Conservation (phyloP, 2,113 vertebrate genomes). For the Oxyura jamaicensis region DNA sequence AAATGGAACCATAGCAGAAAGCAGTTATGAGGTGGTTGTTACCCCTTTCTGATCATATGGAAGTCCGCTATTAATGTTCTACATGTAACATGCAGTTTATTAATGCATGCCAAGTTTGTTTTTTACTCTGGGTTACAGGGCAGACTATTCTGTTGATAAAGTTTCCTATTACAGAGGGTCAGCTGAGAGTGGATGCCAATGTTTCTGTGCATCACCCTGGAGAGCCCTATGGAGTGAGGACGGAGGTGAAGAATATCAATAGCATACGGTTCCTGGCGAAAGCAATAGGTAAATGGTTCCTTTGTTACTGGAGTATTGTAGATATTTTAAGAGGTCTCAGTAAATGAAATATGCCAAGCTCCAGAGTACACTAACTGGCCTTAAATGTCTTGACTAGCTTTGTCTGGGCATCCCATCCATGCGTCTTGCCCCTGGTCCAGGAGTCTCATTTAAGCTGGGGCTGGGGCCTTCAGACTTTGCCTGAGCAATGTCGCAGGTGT, state of each 20-base stretch:
- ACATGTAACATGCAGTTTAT: background rate
- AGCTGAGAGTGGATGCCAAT: conserved; percentile 96
- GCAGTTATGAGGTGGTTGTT: background rate
- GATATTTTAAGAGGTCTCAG: background rate
- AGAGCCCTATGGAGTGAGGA: conserved; percentile 87
- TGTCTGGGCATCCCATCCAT: background rate
- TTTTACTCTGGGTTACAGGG: background rate
- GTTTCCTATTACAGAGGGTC: conserved; percentile 84
- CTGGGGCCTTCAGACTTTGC: background rate
- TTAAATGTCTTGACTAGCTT: background rate
- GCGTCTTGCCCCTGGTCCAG: background rate
- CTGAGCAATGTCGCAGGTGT: background rate
- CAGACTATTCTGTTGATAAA: conserved; percentile 13
- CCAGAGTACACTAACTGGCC: background rate
- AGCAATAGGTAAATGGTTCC: conserved; percentile 86
- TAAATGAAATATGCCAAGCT: background rate
- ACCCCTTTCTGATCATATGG: background rate
- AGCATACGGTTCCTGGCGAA: conserved; percentile 89
- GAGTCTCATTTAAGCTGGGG: background rate
- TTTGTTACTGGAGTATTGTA: background rate
- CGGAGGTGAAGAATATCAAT: conserved; percentile 99
- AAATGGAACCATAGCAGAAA: background rate
- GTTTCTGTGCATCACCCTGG: conserved; percentile 91
- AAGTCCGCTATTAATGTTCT: background rate
- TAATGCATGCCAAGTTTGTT: background rate